phyloP scores from a whole-genome alignment of 2,797 vertebrate genomes.

The Triplophysa yarkandensis region DNA sequence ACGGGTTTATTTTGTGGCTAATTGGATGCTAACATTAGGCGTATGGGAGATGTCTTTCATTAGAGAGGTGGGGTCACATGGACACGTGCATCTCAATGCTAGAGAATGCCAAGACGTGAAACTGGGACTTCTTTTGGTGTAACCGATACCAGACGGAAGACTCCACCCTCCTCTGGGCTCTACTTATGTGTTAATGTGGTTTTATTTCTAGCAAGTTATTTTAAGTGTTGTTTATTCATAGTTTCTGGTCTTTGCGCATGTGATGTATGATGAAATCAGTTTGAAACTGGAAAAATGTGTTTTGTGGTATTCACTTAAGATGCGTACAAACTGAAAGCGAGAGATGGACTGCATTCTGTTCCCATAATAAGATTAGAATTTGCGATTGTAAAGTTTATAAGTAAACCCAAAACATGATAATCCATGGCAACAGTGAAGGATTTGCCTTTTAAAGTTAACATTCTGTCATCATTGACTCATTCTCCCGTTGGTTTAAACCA shows the following conservation, averaged over 20 bases:
- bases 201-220: conserved; percentile 22
- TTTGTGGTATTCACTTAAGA: neutral
- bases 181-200: conserved; percentile 13
- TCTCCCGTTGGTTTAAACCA: neutral
- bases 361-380: conserved; percentile 10
- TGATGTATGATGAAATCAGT: conserved; percentile 16
- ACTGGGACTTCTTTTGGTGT: conserved; percentile 41
- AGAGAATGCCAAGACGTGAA: conserved; percentile 49
- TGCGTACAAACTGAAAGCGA: neutral
- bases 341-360: neutral
- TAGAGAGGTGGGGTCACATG: conserved; percentile 45
- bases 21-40: conserved; percentile 47
- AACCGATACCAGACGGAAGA: conserved; percentile 51
- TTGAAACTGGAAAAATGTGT: conserved; percentile 10
- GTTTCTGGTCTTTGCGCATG: neutral
- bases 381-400: conserved; percentile 5
- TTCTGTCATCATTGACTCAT: neutral
- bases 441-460: neutral
- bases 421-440: conserved; percentile 3
- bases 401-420: neutral
- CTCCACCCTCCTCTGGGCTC: conserved; percentile 25
- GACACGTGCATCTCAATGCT: conserved; percentile 28
- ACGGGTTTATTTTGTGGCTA: conserved; percentile 36
- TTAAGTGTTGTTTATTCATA: conserved; percentile 17
- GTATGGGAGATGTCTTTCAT: conserved; percentile 46